A percentile compares a stretch with the other conserved stretches of the same genome.
Evolutionary conservation across 2,888 invertebrate genomes (phyloP).

Genomic region (Eupelmus urozonus): DNA sequence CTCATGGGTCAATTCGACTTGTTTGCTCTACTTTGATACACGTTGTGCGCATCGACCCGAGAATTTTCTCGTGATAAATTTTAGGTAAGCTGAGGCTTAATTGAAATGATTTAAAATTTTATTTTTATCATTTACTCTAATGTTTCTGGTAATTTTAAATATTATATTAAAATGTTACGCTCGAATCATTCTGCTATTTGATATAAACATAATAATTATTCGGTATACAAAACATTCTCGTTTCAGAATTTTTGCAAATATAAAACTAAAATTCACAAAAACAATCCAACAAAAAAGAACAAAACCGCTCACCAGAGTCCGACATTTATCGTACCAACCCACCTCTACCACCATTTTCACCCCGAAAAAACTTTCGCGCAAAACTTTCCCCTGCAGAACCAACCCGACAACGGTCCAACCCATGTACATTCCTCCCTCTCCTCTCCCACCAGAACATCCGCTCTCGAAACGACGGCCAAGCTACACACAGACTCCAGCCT

Average conservation of each 20-base stretch:
- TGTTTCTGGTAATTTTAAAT: no score
- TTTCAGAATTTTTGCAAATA: no score
- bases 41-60: not conserved
- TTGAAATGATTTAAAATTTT: no score
- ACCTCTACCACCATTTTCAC: not conserved
- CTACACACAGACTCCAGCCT: not conserved
- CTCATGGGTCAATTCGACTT: conserved; percentile 17
- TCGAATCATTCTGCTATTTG: no score
- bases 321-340: not conserved
- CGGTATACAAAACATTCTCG: no score
- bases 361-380: conserved; percentile 14
- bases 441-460: not conserved
- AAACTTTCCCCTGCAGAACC: not conserved
- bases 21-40: conserved; percentile 20
- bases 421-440: not conserved
- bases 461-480: conserved; percentile 16
- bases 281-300: not conserved
- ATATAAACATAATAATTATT: no score
- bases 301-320: not conserved
- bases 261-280: not conserved
- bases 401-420: not conserved
- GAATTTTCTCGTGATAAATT: conserved; percentile 1
- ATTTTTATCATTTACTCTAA: no score
- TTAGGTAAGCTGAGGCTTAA: conserved; percentile 13
- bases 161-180: no score